Percentiles rank a stretch among this genome's conserved stretches.
Evolutionary conservation across 2,797 vertebrate genomes (phyloP).

Genomic region (Orientallactaga sibirica): DNA sequence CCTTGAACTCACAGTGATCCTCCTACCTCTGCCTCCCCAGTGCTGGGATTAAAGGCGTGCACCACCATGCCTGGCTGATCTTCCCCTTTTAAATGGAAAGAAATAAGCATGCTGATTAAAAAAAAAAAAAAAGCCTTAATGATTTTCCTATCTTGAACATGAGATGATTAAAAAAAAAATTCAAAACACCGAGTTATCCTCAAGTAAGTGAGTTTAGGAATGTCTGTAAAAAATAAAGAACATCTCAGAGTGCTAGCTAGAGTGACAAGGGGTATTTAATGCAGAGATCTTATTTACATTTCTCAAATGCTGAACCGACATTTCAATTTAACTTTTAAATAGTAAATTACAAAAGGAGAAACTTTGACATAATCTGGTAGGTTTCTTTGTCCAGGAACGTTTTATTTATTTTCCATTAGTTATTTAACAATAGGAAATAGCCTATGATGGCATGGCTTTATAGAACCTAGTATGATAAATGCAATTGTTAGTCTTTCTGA

Average conservation of each 20-base stretch:
- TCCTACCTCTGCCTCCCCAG: no score
- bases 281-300: constrained; percentile 19
- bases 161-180: constrained; percentile 60
- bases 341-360: constrained; percentile 38
- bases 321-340: constrained; percentile 49
- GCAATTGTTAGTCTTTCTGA: neutral
- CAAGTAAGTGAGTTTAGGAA: constrained; percentile 23
- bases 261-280: constrained; percentile 63
- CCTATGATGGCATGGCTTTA: neutral
- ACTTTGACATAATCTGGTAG: neutral
- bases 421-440: neutral
- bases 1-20: no score
- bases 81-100: constrained; percentile 4
- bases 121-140: constrained; percentile 8
- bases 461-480: neutral
- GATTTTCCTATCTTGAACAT: constrained; percentile 27
- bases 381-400: constrained; percentile 31
- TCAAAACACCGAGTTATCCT: constrained; percentile 52
- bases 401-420: constrained; percentile 21
- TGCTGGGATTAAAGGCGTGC: no score
- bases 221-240: constrained; percentile 14
- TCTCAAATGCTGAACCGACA: constrained; percentile 17
- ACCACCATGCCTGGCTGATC: no score
- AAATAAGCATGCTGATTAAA: neutral
- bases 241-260: constrained; percentile 53